Evolutionary conservation across 2,888 invertebrate species (phyloP).

Genomic region (Plebejus melissa): DNA sequence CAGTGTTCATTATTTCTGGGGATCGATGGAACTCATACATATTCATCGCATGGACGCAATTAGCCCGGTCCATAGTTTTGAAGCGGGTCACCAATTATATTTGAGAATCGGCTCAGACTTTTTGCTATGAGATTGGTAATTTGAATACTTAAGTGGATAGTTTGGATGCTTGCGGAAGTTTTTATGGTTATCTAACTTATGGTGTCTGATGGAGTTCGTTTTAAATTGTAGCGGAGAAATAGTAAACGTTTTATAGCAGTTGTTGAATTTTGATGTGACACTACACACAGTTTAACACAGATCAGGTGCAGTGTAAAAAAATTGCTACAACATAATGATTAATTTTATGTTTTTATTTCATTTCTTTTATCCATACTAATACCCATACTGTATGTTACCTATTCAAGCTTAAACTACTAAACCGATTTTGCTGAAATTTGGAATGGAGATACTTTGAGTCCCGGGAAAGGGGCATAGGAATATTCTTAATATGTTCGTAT

Average conservation of each 20-base stretch:
- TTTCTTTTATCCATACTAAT: no score
- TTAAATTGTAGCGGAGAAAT: not conserved
- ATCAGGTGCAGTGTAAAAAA: not conserved
- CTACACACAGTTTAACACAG: not conserved
- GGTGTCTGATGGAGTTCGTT: not conserved
- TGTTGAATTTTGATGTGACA: not conserved
- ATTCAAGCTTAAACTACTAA: no score
- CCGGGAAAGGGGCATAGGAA: no score
- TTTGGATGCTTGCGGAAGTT: constrained; percentile 27
- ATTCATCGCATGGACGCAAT: constrained; percentile 64
- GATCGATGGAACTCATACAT: constrained; percentile 60
- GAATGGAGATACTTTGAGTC: no score
- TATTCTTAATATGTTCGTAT: no score
- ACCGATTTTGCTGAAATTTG: no score
- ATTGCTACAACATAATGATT: no score
- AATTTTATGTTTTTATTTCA: no score
- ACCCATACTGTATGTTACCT: no score
- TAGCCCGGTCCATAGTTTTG: constrained; percentile 55
- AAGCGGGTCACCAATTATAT: constrained; percentile 63
- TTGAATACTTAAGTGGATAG: constrained; percentile 48
- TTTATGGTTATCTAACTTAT: constrained; percentile 10
- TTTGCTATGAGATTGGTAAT: constrained; percentile 50
- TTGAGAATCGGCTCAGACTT: constrained; percentile 53
- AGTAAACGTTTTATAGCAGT: not conserved
- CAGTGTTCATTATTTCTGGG: constrained; percentile 39